Conservation (phyloP, 1,140 invertebrate genomes). For the Batillaria attramentaria region DNA sequence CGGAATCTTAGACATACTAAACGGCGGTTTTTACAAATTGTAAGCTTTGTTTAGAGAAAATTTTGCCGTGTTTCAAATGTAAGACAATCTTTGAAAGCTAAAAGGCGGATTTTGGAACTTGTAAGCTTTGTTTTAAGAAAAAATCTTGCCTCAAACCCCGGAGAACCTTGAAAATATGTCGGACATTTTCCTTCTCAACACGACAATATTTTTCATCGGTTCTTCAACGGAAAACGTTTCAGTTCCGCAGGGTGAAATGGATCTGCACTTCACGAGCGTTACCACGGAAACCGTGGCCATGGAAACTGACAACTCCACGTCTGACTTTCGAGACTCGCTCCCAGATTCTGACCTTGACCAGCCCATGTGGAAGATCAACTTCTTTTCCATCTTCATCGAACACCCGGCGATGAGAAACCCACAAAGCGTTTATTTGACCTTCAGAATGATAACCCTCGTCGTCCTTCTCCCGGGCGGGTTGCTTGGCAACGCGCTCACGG, state of each 20-base stretch:
- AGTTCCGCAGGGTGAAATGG: background rate
- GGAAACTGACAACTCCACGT: background rate
- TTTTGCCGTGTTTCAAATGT: no score
- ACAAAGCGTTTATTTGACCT: background rate
- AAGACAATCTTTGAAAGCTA: no score
- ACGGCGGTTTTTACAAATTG: no score
- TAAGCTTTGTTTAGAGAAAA: no score
- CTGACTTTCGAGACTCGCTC: background rate
- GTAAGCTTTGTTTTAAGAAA: no score
- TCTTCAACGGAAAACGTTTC: background rate
- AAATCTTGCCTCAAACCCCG: no score
- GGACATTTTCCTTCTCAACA: no score
- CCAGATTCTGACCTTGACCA: no score
- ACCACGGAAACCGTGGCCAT: background rate
- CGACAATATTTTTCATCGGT: no score
- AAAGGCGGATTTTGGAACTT: no score
- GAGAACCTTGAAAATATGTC: no score
- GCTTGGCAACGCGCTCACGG: slow-evolving; percentile 5
- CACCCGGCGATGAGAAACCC: background rate
- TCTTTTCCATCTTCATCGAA: slow-evolving; percentile 10
- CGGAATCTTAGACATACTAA: no score
- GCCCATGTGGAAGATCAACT: background rate
- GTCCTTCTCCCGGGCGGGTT: background rate
- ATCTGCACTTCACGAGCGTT: background rate
- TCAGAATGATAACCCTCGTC: background rate